These are phyloP conservation scores for Neria commutata DNA, from an alignment of 2,888 invertebrate species.

Conservation along the genomic window DNA sequence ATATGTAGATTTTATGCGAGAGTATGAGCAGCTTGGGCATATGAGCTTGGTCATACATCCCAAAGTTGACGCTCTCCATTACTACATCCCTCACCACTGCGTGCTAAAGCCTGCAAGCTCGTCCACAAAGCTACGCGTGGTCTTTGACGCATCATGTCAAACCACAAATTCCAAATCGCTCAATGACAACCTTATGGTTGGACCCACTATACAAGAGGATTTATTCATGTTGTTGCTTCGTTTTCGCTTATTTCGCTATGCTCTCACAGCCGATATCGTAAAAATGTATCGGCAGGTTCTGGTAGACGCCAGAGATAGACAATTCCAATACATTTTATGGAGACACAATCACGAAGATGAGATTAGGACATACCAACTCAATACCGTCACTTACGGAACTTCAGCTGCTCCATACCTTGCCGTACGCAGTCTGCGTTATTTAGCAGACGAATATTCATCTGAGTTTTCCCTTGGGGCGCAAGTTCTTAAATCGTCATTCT, in stretches of 20 bases:
- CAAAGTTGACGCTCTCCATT: neutral
- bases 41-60: neutral
- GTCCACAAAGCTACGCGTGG: neutral
- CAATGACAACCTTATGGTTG: constrained; percentile 13
- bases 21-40: neutral
- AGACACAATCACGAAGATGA: neutral
- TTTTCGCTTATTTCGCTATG: constrained; percentile 8
- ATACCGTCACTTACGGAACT: constrained; percentile 5
- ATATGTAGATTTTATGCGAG: constrained; percentile 15
- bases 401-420: constrained; percentile 1
- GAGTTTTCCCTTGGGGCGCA: neutral
- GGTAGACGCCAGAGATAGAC: neutral
- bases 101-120: neutral
- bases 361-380: constrained; percentile 3
- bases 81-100: neutral
- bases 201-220: constrained; percentile 11
- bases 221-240: constrained; percentile 1
- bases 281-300: constrained; percentile 6
- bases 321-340: neutral
- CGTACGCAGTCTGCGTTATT: constrained; percentile 8
- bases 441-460: neutral
- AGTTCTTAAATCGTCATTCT: neutral
- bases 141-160: neutral
- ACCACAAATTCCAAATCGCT: neutral
- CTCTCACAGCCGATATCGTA: constrained; percentile 5